phyloP scores from a whole-genome alignment of 2,797 vertebrate species.

The Hypotaenidia philippensis region DNA sequence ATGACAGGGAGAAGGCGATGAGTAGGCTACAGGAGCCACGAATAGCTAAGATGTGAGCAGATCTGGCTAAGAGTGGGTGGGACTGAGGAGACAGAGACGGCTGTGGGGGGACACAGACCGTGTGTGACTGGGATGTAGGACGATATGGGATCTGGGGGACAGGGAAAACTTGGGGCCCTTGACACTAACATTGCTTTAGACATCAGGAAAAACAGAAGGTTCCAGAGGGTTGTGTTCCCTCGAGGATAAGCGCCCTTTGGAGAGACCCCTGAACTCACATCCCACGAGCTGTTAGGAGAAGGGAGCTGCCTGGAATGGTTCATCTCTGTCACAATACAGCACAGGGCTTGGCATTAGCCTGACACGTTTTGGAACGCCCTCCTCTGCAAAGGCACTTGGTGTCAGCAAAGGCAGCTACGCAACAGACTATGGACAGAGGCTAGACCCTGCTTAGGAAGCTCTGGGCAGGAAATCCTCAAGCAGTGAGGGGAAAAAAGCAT shows the following conservation, averaged over 20 bases:
- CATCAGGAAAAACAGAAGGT: not conserved
- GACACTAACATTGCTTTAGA: not conserved
- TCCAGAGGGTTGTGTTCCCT: not conserved
- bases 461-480: not conserved
- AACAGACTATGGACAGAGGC: accelerated
- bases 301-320: not conserved
- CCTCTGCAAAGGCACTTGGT: not conserved
- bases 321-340: not conserved
- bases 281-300: not conserved
- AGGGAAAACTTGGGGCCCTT: not conserved
- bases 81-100: not conserved
- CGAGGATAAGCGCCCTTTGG: not conserved
- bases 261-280: not conserved
- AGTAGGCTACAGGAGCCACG: not conserved
- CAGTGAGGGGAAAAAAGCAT: not conserved
- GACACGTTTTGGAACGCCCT: not conserved
- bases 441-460: not conserved
- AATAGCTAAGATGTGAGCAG: not conserved
- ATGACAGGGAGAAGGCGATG: not conserved
- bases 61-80: not conserved
- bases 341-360: not conserved
- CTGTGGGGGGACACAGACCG: not conserved
- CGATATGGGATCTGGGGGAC: not conserved
- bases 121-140: not conserved
- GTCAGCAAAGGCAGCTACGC: not conserved